These are phyloP conservation scores for Lutjanus campechanus DNA, from an alignment of 2,797 vertebrate genomes.

Conservation along the genomic window DNA sequence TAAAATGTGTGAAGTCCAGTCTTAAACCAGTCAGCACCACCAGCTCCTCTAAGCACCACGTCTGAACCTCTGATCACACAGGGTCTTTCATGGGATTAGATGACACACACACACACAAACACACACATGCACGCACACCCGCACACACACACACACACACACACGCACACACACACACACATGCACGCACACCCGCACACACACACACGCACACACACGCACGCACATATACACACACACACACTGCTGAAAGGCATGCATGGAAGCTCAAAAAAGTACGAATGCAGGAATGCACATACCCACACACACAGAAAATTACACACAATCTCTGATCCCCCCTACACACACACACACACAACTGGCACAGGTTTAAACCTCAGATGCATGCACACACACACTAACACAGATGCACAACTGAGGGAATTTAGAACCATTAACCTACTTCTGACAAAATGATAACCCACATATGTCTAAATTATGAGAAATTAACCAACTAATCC, in stretches of 20 bases:
- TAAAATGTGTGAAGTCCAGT: slow-evolving; percentile 75
- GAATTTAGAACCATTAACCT: slow-evolving; percentile 40
- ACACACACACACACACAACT: slow-evolving; percentile 10
- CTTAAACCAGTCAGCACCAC: slow-evolving; percentile 69
- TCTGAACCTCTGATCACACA: slow-evolving; percentile 73
- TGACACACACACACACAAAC: slow-evolving; percentile 31
- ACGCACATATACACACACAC: slow-evolving; percentile 16
- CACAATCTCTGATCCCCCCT: not conserved
- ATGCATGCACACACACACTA: slow-evolving; percentile 3
- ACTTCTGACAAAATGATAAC: slow-evolving; percentile 39
- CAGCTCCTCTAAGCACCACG: slow-evolving; percentile 67
- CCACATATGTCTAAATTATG: slow-evolving; percentile 36
- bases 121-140: no score
- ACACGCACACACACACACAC: no score
- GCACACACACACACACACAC: no score
- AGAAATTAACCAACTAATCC: slow-evolving; percentile 9
- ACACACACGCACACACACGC: no score
- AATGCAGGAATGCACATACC: slow-evolving; percentile 35
- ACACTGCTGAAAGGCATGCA: slow-evolving; percentile 18
- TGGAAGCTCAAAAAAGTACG: slow-evolving; percentile 24
- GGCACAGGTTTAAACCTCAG: slow-evolving; percentile 18
- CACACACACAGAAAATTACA: slow-evolving; percentile 24
- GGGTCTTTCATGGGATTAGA: slow-evolving; percentile 79
- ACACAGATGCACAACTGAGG: slow-evolving; percentile 11
- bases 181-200: no score